Evolutionary conservation across 2,888 invertebrate genomes (phyloP).

Genomic region (Sarcophaga variegata): DNA sequence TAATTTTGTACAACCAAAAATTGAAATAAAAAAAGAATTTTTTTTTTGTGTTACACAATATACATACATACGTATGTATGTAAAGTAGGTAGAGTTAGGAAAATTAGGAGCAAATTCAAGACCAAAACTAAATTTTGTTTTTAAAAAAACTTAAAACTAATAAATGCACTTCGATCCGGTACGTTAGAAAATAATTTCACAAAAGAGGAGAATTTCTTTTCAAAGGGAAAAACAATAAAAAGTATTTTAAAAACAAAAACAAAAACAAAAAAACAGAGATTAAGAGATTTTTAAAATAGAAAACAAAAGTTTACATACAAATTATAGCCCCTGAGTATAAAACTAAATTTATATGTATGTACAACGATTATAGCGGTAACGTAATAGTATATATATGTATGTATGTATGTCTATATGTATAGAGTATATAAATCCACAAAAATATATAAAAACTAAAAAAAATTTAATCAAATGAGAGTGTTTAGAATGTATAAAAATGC

Average conservation of each 20-base stretch:
- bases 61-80: too few relatives aligned
- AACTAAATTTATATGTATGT: slow-evolving; percentile 62
- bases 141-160: slow-evolving; percentile 70
- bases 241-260: slow-evolving; percentile 33
- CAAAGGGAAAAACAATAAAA: background rate
- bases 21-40: background rate
- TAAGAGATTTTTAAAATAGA: slow-evolving; percentile 26
- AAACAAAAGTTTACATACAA: slow-evolving; percentile 57
- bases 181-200: slow-evolving; percentile 73
- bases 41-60: too few relatives aligned
- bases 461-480: slow-evolving; percentile 1
- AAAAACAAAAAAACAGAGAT: slow-evolving; percentile 19
- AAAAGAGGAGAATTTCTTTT: slow-evolving; percentile 32
- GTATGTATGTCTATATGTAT: too few relatives aligned
- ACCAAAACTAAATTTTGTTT: slow-evolving; percentile 21
- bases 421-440: slow-evolving; percentile 9
- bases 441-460: slow-evolving; percentile 28
- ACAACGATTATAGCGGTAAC: slow-evolving; percentile 22
- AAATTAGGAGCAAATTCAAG: background rate
- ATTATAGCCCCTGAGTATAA: slow-evolving; percentile 72
- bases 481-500: background rate
- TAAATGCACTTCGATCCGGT: slow-evolving; percentile 81
- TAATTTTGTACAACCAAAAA: slow-evolving; percentile 52
- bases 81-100: too few relatives aligned
- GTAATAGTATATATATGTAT: background rate